Evolutionary conservation across 1,140 invertebrate genomes (phyloP).

Genomic region (Pectinophora gossypiella): DNA sequence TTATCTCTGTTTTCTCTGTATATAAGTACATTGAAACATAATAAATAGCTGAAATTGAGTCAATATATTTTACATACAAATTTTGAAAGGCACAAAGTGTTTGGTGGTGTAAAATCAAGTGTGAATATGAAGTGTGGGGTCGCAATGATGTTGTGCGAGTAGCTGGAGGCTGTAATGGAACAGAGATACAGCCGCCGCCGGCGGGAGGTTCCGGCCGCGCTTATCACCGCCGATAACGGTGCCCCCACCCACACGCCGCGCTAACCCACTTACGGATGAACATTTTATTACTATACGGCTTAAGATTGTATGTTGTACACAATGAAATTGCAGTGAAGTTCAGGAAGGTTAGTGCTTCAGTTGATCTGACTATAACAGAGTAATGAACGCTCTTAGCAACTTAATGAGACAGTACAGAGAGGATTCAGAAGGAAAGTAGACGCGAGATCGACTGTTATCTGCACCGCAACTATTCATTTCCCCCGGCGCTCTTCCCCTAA

Average conservation of each 20-base stretch:
- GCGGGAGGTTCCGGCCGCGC: slow-evolving; percentile 31
- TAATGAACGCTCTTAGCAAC: no score
- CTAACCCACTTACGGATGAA: slow-evolving; percentile 24
- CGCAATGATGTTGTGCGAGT: slow-evolving; percentile 35
- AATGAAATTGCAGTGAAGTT: neutral
- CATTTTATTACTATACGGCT: slow-evolving; percentile 13
- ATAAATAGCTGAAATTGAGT: no score
- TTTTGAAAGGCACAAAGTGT: no score
- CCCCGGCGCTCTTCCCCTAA: neutral
- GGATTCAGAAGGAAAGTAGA: no score
- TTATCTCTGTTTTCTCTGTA: no score
- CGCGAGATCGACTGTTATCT: neutral
- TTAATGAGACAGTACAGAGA: no score
- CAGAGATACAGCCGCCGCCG: slow-evolving; percentile 36
- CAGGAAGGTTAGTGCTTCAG: no score
- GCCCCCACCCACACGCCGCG: slow-evolving; percentile 12
- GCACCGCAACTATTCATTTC: neutral
- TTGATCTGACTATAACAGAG: no score
- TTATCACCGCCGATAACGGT: slow-evolving; percentile 60
- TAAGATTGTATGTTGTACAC: neutral
- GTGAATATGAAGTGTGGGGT: slow-evolving; percentile 35
- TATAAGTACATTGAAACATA: no score
- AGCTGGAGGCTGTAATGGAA: slow-evolving; percentile 27
- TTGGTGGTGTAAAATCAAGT: slow-evolving; percentile 14
- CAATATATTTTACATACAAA: no score